Evolutionary conservation across 1,140 invertebrate genomes (phyloP).

Genomic region (Orius insidiosus): DNA sequence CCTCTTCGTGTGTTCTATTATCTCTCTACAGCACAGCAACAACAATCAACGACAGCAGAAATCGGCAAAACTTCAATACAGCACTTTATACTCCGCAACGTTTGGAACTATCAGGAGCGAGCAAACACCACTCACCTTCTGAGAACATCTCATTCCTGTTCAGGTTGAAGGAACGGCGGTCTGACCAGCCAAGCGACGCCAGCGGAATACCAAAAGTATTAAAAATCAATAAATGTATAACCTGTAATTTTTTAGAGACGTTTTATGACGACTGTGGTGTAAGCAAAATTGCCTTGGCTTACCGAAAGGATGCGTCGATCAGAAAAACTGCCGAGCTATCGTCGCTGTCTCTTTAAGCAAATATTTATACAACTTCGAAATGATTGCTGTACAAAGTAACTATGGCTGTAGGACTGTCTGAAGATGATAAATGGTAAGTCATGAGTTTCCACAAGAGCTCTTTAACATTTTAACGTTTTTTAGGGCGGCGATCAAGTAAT

Average conservation of each 20-base stretch:
- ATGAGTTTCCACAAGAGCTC: background rate
- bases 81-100: too few relatives aligned
- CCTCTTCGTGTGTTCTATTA: too few relatives aligned
- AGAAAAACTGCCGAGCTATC: slow-evolving; percentile 46
- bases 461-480: too few relatives aligned
- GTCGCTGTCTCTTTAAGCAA: slow-evolving; percentile 48
- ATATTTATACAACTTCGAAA: slow-evolving; percentile 45
- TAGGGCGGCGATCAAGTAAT: slow-evolving; percentile 69
- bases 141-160: slow-evolving; percentile 31
- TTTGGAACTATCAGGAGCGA: too few relatives aligned
- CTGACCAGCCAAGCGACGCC: slow-evolving; percentile 15
- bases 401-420: slow-evolving; percentile 61
- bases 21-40: too few relatives aligned
- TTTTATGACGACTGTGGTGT: slow-evolving; percentile 55
- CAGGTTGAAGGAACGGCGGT: slow-evolving; percentile 30
- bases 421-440: slow-evolving; percentile 48
- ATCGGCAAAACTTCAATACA: too few relatives aligned
- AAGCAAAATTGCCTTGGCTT: slow-evolving; percentile 65
- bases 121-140: too few relatives aligned
- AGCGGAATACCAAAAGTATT: background rate
- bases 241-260: slow-evolving; percentile 8
- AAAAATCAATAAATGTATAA: too few relatives aligned
- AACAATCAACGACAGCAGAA: too few relatives aligned
- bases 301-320: slow-evolving; percentile 42
- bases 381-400: slow-evolving; percentile 30